A percentile compares a stretch with the other conserved stretches of the same genome.
Conservation (phyloP, 2,797 vertebrate species). For the Mionectes olivaceus region DNA sequence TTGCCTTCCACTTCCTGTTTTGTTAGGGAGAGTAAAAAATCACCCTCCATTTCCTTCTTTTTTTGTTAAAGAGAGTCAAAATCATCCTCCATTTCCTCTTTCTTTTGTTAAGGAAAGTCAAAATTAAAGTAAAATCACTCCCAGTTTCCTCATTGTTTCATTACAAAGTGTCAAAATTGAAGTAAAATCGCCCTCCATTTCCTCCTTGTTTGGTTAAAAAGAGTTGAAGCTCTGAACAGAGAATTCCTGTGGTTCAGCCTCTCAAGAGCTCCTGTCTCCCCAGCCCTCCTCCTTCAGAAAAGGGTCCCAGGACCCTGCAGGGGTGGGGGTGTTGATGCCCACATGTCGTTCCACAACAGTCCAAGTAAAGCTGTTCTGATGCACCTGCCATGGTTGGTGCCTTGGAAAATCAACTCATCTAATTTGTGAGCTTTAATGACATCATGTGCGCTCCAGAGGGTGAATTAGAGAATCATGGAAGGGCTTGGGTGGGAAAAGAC, state of each 20-base stretch:
- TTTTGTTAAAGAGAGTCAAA: background rate
- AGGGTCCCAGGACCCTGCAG: background rate
- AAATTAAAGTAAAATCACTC: background rate
- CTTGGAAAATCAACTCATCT: background rate
- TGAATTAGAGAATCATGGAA: background rate
- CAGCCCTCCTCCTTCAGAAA: background rate
- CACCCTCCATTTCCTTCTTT: background rate
- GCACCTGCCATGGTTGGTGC: background rate
- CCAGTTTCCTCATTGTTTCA: background rate
- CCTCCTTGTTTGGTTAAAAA: rapidly evolving
- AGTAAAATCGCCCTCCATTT: background rate
- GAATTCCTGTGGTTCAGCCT: background rate
- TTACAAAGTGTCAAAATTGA: background rate
- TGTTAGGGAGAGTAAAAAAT: background rate
- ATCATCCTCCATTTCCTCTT: background rate
- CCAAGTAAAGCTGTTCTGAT: background rate
- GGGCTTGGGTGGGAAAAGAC: background rate
- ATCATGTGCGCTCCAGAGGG: background rate
- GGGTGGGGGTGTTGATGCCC: background rate
- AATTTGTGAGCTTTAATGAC: background rate
- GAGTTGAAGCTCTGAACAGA: background rate
- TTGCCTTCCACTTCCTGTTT: background rate
- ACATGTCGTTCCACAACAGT: rapidly evolving
- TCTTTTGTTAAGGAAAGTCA: background rate
- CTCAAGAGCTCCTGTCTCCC: background rate